These are phyloP conservation scores for Xylocampa areola DNA, from an alignment of 2,888 invertebrate species.

Conservation along the genomic window DNA sequence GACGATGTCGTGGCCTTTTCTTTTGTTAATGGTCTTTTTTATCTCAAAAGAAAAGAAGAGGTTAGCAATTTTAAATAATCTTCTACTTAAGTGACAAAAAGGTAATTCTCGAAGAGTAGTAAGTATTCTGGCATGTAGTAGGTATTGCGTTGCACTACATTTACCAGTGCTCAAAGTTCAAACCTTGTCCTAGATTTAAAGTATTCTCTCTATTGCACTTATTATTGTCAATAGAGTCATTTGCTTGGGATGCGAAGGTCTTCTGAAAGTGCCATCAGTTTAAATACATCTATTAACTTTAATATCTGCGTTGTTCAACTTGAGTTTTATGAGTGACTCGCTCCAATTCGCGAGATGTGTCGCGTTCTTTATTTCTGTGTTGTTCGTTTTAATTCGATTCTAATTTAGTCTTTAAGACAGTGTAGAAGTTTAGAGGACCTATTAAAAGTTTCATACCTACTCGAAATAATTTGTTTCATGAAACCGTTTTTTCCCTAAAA, in stretches of 20 bases:
- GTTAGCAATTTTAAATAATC: no score
- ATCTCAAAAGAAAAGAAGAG: no score
- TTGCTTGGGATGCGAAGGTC: slow-evolving; percentile 43
- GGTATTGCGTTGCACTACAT: slow-evolving; percentile 22
- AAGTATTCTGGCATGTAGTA: slow-evolving; percentile 18
- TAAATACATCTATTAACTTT: slow-evolving; percentile 41
- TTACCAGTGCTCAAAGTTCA: slow-evolving; percentile 39
- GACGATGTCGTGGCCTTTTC: no score
- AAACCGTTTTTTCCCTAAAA: no score
- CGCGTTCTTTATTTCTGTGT: no score
- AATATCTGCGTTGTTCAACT: slow-evolving; percentile 25
- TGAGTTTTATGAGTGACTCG: slow-evolving; percentile 29
- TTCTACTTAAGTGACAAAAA: not conserved
- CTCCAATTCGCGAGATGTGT: slow-evolving; percentile 30
- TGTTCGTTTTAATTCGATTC: no score
- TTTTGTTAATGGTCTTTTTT: no score
- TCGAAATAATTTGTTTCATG: no score
- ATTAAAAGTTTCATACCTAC: no score
- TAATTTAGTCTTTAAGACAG: no score
- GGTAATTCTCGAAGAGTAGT: slow-evolving; percentile 13
- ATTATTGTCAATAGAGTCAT: slow-evolving; percentile 47
- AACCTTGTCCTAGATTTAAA: slow-evolving; percentile 57
- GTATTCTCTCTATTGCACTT: slow-evolving; percentile 55
- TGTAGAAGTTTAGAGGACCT: no score
- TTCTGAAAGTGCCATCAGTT: slow-evolving; percentile 27